Conservation (phyloP, 2,797 vertebrate genomes). For the Bothrops alternatus region DNA sequence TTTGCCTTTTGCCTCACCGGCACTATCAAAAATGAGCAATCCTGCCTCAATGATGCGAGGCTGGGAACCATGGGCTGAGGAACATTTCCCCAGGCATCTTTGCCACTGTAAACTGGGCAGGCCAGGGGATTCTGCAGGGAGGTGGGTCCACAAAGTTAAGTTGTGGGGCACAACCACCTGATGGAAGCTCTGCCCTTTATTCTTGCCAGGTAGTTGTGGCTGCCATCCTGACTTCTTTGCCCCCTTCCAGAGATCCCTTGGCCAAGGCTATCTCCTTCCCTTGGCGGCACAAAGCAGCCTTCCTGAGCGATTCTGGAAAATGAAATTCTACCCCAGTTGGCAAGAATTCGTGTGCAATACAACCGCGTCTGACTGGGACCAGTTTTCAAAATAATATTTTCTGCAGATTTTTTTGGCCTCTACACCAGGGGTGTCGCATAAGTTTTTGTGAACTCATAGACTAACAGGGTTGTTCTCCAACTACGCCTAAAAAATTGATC, state of each 20-base stretch:
- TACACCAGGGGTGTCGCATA: background rate
- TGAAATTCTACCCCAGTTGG: background rate
- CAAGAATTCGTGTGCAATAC: background rate
- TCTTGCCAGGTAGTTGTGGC: background rate
- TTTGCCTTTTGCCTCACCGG: conserved; percentile 36
- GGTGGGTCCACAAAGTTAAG: background rate
- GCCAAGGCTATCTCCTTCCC: background rate
- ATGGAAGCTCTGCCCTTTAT: background rate
- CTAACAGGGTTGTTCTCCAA: no score
- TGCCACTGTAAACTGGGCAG: background rate
- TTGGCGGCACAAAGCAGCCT: background rate
- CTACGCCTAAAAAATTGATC: no score
- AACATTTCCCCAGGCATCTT: no score
- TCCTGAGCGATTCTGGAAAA: background rate
- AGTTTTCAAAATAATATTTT: background rate
- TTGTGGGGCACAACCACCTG: background rate
- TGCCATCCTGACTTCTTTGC: background rate
- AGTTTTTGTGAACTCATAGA: no score
- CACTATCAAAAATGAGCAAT: background rate
- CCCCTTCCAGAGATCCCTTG: background rate
- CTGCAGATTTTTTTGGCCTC: background rate
- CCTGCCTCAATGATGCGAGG: background rate
- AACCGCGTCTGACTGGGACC: no score
- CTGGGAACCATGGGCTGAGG: background rate
- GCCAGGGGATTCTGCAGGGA: background rate